Conservation (phyloP, 2,797 vertebrate species). For the Hyperoplus immaculatus region DNA sequence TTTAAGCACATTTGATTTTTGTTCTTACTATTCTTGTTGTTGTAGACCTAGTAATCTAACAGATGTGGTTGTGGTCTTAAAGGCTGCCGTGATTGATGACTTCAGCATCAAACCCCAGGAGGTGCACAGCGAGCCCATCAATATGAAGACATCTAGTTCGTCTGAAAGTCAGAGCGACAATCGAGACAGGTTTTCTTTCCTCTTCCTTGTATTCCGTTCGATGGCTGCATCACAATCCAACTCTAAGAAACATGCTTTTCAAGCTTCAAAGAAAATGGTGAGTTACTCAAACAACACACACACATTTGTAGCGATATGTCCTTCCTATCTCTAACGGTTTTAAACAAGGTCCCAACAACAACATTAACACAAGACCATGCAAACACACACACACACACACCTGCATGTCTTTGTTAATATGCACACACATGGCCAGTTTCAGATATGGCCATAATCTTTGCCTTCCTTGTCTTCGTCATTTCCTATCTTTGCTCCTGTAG, state of each 20-base stretch:
- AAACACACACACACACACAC: not conserved
- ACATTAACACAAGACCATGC: not conserved
- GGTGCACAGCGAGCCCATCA: constrained; percentile 51
- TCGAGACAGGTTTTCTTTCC: constrained; percentile 56
- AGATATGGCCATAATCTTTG: not conserved
- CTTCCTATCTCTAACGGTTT: not conserved
- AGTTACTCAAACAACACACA: constrained; percentile 12
- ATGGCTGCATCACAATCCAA: fast-evolving
- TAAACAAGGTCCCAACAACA: not conserved
- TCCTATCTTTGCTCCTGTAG: constrained; percentile 65
- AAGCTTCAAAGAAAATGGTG: constrained; percentile 90
- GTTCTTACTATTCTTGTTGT: not conserved
- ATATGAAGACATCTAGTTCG: not conserved
- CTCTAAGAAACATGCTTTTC: constrained; percentile 80
- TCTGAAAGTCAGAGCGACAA: fast-evolving
- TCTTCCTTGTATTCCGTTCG: constrained; percentile 60
- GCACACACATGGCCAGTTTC: not conserved
- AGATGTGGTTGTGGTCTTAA: constrained; percentile 32
- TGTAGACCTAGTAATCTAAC: not conserved
- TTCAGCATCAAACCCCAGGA: constrained; percentile 57
- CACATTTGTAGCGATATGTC: too few relatives aligned
- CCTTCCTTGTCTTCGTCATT: not conserved
- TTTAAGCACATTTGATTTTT: not conserved
- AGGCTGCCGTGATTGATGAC: constrained; percentile 88
- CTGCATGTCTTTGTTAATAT: not conserved